Base-by-base conservation (phyloP, 2,113 vertebrate genomes). In the Mesocricetus auratus region DNA sequence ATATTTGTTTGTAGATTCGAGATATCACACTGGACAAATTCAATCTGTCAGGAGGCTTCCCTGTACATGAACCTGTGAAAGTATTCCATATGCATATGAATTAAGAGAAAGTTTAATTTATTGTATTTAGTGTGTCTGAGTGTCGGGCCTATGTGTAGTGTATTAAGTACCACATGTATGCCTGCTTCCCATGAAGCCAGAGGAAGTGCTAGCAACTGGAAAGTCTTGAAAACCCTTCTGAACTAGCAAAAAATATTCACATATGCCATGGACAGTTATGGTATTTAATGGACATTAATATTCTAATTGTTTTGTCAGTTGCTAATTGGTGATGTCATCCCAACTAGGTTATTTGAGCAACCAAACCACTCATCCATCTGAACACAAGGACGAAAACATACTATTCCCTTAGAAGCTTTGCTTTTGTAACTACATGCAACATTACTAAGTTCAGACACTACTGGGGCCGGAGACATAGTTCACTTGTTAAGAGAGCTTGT, bases 1-100 rank as follows among this genome's bases (percentile, higher is more conserved):
- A 87, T 94, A 81, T 91, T 95, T 97, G 88, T 96, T 96, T 97
- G 78, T 64, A 93, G 95, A 93, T 94, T 90, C 90, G 75, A 5
- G 90, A 86, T 94, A 92, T 74, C 79, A 91, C 33, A 0, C 60
- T 86, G 95, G 96, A 82, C 75, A 89, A 92, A 92, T 92, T 81
- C 92, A 95, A 36, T 90, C 90, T 97, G 92, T 95, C 86, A 86
- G 71, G 93, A 95, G 94, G 53, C 47, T 92, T 96, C 78, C 39
- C 88, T 85, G 81, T 22, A 90, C 64, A 36, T 10, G 10, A 81
- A 97, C 36, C 64, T 95, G 36, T 89, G 94, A 97, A 95, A 87
- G 91, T 71, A 79, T 16, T 81, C 90, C 47, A 75, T 77, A 64
- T 36, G 75, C 75, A 86, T 86, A 19, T 15, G 83, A 50, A 50